Conservation (phyloP, 2,797 vertebrate genomes). For the Halcyon badia region DNA sequence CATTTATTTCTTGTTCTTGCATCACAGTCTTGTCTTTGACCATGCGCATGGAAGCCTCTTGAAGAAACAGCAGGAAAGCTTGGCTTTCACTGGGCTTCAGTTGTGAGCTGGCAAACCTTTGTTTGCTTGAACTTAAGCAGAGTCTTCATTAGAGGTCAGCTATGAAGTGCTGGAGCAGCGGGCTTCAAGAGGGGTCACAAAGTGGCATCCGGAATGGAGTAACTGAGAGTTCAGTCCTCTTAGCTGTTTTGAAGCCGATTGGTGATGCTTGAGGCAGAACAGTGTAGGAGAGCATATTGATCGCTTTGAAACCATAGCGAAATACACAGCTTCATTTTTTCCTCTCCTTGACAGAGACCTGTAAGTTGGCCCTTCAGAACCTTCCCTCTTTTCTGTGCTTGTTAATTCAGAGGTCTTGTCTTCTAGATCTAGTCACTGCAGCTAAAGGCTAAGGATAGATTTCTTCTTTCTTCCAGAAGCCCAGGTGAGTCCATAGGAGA, state of each 20-base stretch:
- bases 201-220: not conserved
- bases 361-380: not conserved
- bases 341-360: not conserved
- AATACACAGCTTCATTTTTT: not conserved
- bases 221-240: not conserved
- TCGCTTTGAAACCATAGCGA: not conserved
- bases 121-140: not conserved
- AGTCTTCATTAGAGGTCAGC: not conserved
- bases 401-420: not conserved
- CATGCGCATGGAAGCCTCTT: not conserved
- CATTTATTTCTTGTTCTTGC: constrained; percentile 32
- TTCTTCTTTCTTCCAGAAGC: not conserved
- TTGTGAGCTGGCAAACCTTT: not conserved
- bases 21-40: not conserved
- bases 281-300: not conserved
- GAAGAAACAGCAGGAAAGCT: not conserved
- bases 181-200: not conserved
- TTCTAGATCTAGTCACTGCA: not conserved
- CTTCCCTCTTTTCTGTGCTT: not conserved
- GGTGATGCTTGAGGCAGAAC: not conserved
- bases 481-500: not conserved
- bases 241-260: not conserved
- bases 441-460: not conserved
- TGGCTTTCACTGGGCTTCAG: not conserved
- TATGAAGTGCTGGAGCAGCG: not conserved